Evolutionary conservation across 2,888 invertebrate species (phyloP), one percentile per base, ranked within the genome.

Genomic region (Chesias legatella): DNA sequence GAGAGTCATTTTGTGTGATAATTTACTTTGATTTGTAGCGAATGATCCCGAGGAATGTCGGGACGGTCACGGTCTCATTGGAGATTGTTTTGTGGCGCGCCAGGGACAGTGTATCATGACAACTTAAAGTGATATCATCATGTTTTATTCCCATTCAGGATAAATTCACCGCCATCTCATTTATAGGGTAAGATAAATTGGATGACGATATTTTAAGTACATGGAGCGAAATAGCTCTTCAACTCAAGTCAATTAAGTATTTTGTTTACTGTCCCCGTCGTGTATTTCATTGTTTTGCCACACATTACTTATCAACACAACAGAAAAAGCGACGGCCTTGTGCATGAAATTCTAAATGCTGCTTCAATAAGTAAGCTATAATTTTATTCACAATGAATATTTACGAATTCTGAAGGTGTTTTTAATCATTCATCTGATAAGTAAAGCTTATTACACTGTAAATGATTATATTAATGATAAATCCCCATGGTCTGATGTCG

Each of bases 111-210:
- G 36, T 45, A 45, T 45, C 45, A 45, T 45, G 45, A 40, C 45
- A 45, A 36, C 45, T 45, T 41, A 40, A 45, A 45, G 45, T 45
- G 33, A 40, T 45, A 36, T 44, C 35, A 43, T 33, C 28, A 25
- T 33, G 39, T 40, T 44, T 44, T 44, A 35, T 44, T n/a, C 13
- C 25, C 20, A 32, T 35, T 22, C 39, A 13, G 13, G 33, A 24
- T 35, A 26, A 21, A 13, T 32, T 29, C 27, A 36, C 22, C 8
- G 26, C 29, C 29, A n/a, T 23, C 31, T 10, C 23, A 32, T 32
- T 32, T 25, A 22, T n/a, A 20, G 23, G 13, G n/a, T 10, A 24
- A 29, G 23, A 29, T 20, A 17, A 25, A 17, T 33, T 25, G n/a
- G 6, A 34, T 11, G 8, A 22, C 27, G 2, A 11, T n/a, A 11